Percentiles rank a stretch among this genome's conserved stretches.
phyloP scores from a whole-genome alignment of 30 jellyfish, hydroid and myxozoan genomes.

The Morbakka virulenta region DNA sequence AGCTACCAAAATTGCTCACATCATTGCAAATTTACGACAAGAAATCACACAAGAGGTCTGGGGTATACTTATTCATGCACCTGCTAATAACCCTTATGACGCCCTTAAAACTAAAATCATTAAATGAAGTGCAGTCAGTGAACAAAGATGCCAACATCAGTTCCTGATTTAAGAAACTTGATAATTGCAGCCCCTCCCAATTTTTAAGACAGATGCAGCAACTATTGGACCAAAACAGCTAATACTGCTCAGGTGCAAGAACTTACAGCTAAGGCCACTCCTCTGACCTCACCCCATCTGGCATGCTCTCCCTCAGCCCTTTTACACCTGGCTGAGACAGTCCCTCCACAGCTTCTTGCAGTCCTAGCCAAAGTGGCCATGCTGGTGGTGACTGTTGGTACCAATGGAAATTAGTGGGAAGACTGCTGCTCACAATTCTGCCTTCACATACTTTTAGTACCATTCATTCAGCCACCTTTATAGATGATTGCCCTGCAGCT shows the following conservation, averaged over 20 bases:
- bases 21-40: neutral
- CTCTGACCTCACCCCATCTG: no score
- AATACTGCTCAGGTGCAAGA: neutral
- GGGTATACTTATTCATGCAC: constrained; percentile 3
- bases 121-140: constrained; percentile 7
- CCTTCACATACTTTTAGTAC: no score
- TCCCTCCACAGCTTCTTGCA: no score
- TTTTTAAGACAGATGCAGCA: neutral
- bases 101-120: neutral
- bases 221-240: neutral
- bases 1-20: neutral
- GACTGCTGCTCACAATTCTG: no score
- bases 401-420: no score
- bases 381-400: no score
- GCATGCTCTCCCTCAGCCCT: no score
- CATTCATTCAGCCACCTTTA: no score
- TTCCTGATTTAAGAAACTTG: constrained; percentile 8
- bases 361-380: no score
- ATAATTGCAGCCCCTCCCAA: neutral
- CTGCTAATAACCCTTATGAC: neutral
- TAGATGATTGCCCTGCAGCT: no score
- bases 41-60: constrained; percentile 9
- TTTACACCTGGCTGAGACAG: no score
- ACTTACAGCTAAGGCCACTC: neutral
- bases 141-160: constrained; percentile 11